Evolutionary conservation across 2,888 invertebrate species (phyloP), one percentile per base, ranked within the genome.

Genomic region (Schizaphis graminum): DNA sequence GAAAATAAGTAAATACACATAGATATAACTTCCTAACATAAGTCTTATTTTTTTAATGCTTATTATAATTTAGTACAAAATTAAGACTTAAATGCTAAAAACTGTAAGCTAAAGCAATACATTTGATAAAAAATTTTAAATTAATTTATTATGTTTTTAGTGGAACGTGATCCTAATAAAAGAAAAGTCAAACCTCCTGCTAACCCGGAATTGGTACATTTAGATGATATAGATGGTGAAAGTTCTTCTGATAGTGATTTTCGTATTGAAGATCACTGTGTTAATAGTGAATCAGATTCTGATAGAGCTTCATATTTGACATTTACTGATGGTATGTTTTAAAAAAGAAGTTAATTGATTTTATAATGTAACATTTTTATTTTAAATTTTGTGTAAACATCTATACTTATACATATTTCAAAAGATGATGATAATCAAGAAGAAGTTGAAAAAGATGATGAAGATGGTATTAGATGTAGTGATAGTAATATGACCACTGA

Each of bases 211-310:
- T 97, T 98, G 16, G 96, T 98, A 94, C 96, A 98, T 91, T 98
- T 98, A 96, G 98, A 98, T 95, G 98, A 98, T 96, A 96, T 98
- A 94, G 90, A 89, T 67, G 98, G 98, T 77, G 98, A 98, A 96
- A 98, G 98, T 96, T 98, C 98, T 0, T 98, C 99, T 96, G 99
- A 99, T 96, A 99, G 98, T 94, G 99, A 99, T 96, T 99, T 99
- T 96, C 97, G 98, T 93, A 98, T 98, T 94, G 98, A 98, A 96
- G 98, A 98, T 96, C 98, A 98, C 95, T 86, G 89, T 93, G 94
- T 95, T 57, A 95, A 95, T 87, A 92, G 94, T 89, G 95, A 95
- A 91, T 95, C 94, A 90, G 95, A 95, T 84, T 94, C 93, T 77
- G 94, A 94, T 87, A 87, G 84, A 28, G 94, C 91, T 85, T 95